Conservation (phyloP, 2,113 vertebrate genomes). For the Sinocyclocheilus anophthalmus region DNA sequence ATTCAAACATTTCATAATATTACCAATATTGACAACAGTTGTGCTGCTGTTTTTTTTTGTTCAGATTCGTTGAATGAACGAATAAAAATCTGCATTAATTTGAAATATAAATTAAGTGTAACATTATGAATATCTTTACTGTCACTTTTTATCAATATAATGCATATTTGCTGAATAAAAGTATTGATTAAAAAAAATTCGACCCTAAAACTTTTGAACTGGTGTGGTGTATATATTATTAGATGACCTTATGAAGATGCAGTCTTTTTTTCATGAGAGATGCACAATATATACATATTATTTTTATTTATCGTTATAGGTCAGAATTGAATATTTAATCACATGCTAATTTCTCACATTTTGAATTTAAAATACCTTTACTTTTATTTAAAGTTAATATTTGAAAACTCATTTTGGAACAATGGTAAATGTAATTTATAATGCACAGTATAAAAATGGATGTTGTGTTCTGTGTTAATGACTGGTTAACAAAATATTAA, state of each 20-base stretch:
- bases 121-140: neutral
- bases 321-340: neutral
- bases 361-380: too few relatives aligned
- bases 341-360: neutral
- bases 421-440: too few relatives aligned
- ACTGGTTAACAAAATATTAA: neutral
- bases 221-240: neutral
- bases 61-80: too few relatives aligned
- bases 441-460: too few relatives aligned
- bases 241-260: neutral
- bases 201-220: neutral
- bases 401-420: too few relatives aligned
- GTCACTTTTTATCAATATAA: neutral
- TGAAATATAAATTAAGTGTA: neutral
- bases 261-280: neutral
- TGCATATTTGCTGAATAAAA: neutral
- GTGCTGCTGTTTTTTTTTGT: neutral
- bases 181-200: neutral
- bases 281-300: too few relatives aligned
- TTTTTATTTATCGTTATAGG: too few relatives aligned
- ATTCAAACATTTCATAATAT: too few relatives aligned
- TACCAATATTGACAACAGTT: too few relatives aligned
- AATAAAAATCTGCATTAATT: neutral
- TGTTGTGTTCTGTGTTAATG: neutral
- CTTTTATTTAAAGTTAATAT: too few relatives aligned